Conservation (phyloP, 2,797 vertebrate genomes). For the Pterois miles region DNA sequence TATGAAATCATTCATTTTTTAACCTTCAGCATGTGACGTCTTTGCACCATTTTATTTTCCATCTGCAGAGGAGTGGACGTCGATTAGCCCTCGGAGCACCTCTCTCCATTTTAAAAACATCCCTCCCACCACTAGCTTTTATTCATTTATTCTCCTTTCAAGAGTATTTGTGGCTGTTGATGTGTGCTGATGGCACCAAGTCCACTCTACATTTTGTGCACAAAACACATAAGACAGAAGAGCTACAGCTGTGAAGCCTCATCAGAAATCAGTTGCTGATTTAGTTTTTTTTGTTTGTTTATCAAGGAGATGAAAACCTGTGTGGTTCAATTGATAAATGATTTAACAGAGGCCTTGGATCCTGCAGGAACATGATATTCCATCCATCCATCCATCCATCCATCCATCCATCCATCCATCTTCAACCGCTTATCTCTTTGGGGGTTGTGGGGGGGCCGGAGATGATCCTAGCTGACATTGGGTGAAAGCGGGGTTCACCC, state of each 20-base stretch:
- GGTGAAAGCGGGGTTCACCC: too few species aligned
- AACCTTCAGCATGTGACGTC: neutral
- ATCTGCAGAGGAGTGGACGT: neutral
- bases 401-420: too few species aligned
- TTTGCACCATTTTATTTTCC: neutral
- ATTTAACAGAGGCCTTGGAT: neutral
- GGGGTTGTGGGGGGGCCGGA: too few species aligned
- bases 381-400: too few species aligned
- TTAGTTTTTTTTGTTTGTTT: slow-evolving; percentile 4
- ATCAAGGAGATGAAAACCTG: neutral
- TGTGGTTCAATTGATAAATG: neutral
- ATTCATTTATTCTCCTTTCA: neutral
- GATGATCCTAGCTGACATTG: too few species aligned
- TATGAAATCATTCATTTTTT: neutral
- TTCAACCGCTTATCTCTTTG: too few species aligned
- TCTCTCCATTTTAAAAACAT: neutral
- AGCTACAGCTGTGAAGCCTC: neutral
- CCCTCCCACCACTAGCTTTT: neutral
- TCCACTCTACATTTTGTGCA: neutral
- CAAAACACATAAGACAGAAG: neutral
- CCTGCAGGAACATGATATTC: neutral
- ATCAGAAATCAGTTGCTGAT: neutral
- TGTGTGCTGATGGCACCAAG: neutral
- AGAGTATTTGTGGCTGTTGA: neutral
- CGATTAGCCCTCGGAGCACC: neutral